These are phyloP conservation scores for Bugulina stolonifera DNA, from an alignment of 2,888 invertebrate genomes.

Conservation along the genomic window DNA sequence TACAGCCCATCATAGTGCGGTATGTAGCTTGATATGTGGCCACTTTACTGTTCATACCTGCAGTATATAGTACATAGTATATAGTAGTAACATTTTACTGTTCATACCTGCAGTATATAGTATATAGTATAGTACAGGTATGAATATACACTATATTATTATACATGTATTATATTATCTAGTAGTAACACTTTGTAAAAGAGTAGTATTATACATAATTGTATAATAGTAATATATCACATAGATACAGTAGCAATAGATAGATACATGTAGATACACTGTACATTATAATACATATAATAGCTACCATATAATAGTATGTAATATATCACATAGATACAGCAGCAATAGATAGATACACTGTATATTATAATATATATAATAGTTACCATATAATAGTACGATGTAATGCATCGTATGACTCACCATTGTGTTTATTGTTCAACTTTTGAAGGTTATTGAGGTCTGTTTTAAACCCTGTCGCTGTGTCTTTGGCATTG, in stretches of 20 bases:
- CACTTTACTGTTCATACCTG: not conserved
- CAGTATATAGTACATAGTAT: not conserved
- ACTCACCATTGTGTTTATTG: not conserved
- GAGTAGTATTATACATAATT: not conserved
- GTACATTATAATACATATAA: too few relatives aligned
- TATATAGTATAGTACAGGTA: not conserved
- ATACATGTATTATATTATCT: not conserved
- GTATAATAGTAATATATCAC: not conserved
- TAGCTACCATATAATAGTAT: not conserved
- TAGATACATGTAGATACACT: not conserved
- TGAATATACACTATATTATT: not conserved
- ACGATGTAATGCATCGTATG: not conserved
- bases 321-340: not conserved
- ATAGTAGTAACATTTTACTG: not conserved
- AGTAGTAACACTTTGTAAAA: not conserved
- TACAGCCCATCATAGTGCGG: constrained; percentile 14
- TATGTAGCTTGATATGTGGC: constrained; percentile 11
- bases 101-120: not conserved
- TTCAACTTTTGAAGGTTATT: constrained; percentile 15
- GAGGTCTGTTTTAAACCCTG: constrained; percentile 20
- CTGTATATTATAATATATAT: too few relatives aligned
- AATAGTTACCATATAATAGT: not conserved
- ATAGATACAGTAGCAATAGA: not conserved
- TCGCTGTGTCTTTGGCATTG: constrained; percentile 19
- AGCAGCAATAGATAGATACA: not conserved